Evolutionary conservation across 2,113 vertebrate species (phyloP), one percentile per base, ranked within the genome.

Genomic region (Acanthisitta chloris): DNA sequence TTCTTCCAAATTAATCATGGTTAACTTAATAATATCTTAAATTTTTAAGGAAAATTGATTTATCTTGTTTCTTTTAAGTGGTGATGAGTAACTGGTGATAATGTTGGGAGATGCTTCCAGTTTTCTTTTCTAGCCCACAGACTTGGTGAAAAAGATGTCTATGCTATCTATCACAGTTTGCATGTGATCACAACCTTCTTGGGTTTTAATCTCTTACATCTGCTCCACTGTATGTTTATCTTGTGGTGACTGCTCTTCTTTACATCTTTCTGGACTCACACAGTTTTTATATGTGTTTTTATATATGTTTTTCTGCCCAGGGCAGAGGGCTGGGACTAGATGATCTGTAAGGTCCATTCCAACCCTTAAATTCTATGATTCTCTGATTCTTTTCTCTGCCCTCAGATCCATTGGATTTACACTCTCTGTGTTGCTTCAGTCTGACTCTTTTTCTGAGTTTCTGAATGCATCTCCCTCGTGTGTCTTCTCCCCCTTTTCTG

Each of bases 391-490:
- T 55, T 40, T 43, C 48, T 52, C 18, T 64, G 25, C 31, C n/a
- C n/a, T 17, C 46, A 48, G 18, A 17, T n/a, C 10, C 20, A 4
- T 10, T 10, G 24, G 17, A 40, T 17, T 92, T 34, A 18, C 64
- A 57, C 0, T 1, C 3, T 31, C 1, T 12, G 6, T 3, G 0
- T 70, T 33, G 46, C 36, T 9, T 43, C 43, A 26, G 42, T 29
- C 25, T 45, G 65, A 17, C 33, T 45, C 24, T 17, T 49, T 69
- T 73, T 43, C 70, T 11, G 10, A 4, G 40, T 59, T 74, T 48
- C 45, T 66, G 54, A 58, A 26, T 33, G 33, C 55, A 36, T 20
- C 49, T 86, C 9, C 31, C n/a, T 46, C 2, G 1, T 29, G 43
- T 40, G 31, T 74, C 43, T n/a, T 31, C 11, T 7, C 19, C 2